Base-by-base conservation (phyloP, 1,140 invertebrate species). In the Neodiprion lecontei region DNA sequence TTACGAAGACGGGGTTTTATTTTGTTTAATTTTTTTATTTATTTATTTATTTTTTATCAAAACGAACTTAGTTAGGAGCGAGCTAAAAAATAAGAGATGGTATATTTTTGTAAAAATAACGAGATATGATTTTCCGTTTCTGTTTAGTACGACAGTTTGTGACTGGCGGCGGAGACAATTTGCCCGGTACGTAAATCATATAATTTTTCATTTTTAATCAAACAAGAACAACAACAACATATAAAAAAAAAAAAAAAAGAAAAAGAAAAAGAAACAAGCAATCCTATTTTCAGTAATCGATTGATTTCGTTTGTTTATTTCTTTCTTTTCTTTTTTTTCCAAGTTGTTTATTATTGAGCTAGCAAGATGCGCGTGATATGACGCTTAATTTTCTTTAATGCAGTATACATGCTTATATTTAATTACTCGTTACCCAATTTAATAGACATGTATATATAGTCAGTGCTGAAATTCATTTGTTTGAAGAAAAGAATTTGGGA, bases 81-180 rank as follows among this genome's bases (percentile, higher is more conserved):
- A 61, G 53, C 11, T 12, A 61, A 61, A 61, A 61, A n/a, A 61
- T 12, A 61, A 61, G n/a, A 8, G n/a, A 61, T 12, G n/a, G n/a
- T 12, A 61, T 40, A 40, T 40, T 40, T 40, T 40, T 40, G 28
- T 40, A 61, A 61, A 40, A 61, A 12, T 85, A 87, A 88, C 84
- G 85, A 83, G 85, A 87, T 86, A 88, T 88, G 85, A 86, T 87
- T 88, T 88, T 87, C 86, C 90, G 89, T 92, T 89, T 91, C 87
- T 91, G 90, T 91, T 90, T 92, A 92, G 91, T 92, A 91, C 91
- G 91, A 91, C 91, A 92, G 88, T 92, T 91, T 91, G 90, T 92
- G 90, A 91, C 91, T 91, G 91, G 91, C 89, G 90, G 91, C 87
- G 91, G 91, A 91, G 91, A 92, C 89, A 92, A 91, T 91, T 90